These are phyloP conservation scores for Drosophila kohkoa DNA, from an alignment of 1,140 invertebrate genomes.

Conservation along the genomic window DNA sequence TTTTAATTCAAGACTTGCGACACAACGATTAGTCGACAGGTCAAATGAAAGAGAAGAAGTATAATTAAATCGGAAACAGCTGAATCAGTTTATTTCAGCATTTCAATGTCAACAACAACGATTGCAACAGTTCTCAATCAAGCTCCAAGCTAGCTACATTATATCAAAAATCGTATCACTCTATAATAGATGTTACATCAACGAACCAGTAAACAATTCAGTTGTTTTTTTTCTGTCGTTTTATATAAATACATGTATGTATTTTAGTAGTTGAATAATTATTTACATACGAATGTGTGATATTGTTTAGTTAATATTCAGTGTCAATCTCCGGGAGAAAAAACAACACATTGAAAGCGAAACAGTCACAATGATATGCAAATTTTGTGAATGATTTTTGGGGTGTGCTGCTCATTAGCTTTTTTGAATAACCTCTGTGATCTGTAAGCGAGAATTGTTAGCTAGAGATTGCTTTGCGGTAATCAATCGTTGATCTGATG, in stretches of 20 bases:
- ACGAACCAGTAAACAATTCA: neutral
- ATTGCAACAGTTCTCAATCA: neutral
- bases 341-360: neutral
- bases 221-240: neutral
- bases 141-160: neutral
- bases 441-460: slow-evolving; percentile 12
- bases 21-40: neutral
- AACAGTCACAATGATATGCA: slow-evolving; percentile 31
- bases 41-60: neutral
- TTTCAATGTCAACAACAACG: neutral
- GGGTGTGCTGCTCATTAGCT: slow-evolving; percentile 7
- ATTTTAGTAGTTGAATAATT: neutral
- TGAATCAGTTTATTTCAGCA: neutral
- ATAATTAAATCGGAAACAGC: slow-evolving; percentile 1
- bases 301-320: slow-evolving; percentile 1
- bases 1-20: neutral
- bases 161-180: slow-evolving; percentile 2
- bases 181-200: neutral
- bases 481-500: neutral
- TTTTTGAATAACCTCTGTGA: neutral
- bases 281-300: slow-evolving; percentile 4
- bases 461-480: neutral
- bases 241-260: neutral
- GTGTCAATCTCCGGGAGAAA: neutral
- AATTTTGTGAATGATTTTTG: neutral